Percentiles rank a stretch among this genome's conserved stretches.
Conservation (phyloP, 1,140 invertebrate genomes). For the Hycleus cichorii region DNA sequence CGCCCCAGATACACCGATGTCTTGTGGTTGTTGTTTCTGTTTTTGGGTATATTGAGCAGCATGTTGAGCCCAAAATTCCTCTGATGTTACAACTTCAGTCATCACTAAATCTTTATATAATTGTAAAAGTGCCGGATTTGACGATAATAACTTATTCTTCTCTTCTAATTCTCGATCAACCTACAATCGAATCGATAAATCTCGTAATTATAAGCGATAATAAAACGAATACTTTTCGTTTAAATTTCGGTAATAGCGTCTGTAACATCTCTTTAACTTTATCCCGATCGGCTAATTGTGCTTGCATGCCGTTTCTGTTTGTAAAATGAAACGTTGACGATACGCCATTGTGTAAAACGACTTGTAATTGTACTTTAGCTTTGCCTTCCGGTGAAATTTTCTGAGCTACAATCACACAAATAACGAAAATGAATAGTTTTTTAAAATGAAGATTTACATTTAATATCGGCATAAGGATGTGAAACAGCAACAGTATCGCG, state of each 20-base stretch:
- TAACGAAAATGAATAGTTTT: background rate
- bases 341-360: constrained; percentile 87
- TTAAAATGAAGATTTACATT: constrained; percentile 57
- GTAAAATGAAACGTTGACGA: constrained; percentile 98
- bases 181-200: constrained; percentile 8
- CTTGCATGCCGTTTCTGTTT: constrained; percentile 72
- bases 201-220: background rate
- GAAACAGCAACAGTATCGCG: constrained; percentile 84
- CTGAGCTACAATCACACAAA: constrained; percentile 63
- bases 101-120: constrained; percentile 91
- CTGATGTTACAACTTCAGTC: constrained; percentile 84
- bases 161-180: constrained; percentile 89
- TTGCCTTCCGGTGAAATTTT: constrained; percentile 98
- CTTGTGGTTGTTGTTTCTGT: constrained; percentile 64
- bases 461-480: constrained; percentile 92
- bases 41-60: constrained; percentile 69
- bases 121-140: constrained; percentile 76
- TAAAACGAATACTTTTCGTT: constrained; percentile 56
- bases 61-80: constrained; percentile 94
- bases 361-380: constrained; percentile 97
- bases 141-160: constrained; percentile 74
- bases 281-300: constrained; percentile 85
- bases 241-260: constrained; percentile 90
- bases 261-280: constrained; percentile 89
- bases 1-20: constrained; percentile 80